phyloP scores from a whole-genome alignment of 2,113 vertebrate genomes.

The Ammospiza nelsoni region DNA sequence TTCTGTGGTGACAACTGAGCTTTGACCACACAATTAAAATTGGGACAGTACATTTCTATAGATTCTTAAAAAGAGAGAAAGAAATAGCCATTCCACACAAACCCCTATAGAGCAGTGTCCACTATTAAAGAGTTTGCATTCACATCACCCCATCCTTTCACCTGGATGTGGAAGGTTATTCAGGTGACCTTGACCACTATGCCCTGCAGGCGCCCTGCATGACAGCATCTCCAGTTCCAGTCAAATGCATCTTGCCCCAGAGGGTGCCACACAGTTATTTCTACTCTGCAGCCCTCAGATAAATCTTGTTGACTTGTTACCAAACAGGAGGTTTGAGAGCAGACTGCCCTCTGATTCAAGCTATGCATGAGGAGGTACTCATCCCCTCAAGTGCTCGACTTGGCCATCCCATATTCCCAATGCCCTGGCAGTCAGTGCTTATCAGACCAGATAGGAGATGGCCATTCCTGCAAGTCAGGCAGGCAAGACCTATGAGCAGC shows the following conservation, averaged over 20 bases:
- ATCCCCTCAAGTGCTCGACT: background rate
- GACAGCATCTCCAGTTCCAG: background rate
- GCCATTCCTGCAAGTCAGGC: background rate
- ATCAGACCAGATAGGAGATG: background rate
- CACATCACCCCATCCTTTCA: fast-evolving
- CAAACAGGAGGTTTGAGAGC: background rate
- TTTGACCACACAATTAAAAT: background rate
- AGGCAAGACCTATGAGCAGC: background rate
- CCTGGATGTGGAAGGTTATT: background rate
- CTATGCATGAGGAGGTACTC: background rate
- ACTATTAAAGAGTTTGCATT: background rate
- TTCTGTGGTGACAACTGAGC: background rate
- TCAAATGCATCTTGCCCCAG: background rate
- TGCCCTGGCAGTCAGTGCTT: background rate
- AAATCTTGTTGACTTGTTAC: fast-evolving
- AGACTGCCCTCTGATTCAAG: background rate
- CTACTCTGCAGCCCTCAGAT: background rate
- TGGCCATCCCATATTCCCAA: background rate
- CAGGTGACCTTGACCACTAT: background rate
- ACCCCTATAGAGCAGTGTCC: background rate
- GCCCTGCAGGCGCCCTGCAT: background rate
- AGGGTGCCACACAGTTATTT: background rate
- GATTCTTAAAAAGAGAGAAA: background rate
- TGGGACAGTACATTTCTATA: background rate
- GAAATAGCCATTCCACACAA: background rate